These are phyloP conservation scores for Littorina saxatilis DNA, from an alignment of 1,140 invertebrate species.

Conservation along the genomic window DNA sequence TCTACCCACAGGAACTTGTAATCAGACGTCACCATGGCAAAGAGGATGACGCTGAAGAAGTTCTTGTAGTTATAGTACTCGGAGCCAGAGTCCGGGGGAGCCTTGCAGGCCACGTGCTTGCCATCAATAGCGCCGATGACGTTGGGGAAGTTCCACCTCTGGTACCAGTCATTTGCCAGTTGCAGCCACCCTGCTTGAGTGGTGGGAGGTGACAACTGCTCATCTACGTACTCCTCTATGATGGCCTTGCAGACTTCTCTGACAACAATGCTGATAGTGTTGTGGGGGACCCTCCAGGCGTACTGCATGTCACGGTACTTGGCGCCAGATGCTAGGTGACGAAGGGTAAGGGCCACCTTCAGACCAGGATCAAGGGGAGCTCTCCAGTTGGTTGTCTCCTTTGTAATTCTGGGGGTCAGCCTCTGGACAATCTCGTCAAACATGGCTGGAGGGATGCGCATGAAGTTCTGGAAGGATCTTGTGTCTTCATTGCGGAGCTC, in stretches of 20 bases:
- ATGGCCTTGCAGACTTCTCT: no score
- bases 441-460: constrained; percentile 49
- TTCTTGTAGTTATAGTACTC: no score
- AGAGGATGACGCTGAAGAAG: no score
- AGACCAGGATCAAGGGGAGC: constrained; percentile 42
- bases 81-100: no score
- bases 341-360: constrained; percentile 41
- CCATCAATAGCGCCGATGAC: not conserved
- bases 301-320: constrained; percentile 34
- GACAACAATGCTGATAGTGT: constrained; percentile 16
- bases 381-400: constrained; percentile 43
- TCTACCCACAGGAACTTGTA: no score
- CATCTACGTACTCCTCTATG: constrained; percentile 3
- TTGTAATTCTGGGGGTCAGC: constrained; percentile 32
- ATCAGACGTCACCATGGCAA: no score
- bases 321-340: constrained; percentile 10
- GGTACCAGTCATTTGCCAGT: constrained; percentile 5
- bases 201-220: not conserved
- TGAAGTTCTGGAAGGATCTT: constrained; percentile 46
- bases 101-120: constrained; percentile 10
- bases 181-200: not conserved
- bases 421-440: no score
- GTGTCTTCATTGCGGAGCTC: constrained; percentile 34
- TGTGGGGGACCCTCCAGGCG: constrained; percentile 37
- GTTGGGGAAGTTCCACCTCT: constrained; percentile 23